These are phyloP conservation scores for Chrysocyon brachyurus DNA, from an alignment of 2,797 vertebrate species.

Conservation along the genomic window DNA sequence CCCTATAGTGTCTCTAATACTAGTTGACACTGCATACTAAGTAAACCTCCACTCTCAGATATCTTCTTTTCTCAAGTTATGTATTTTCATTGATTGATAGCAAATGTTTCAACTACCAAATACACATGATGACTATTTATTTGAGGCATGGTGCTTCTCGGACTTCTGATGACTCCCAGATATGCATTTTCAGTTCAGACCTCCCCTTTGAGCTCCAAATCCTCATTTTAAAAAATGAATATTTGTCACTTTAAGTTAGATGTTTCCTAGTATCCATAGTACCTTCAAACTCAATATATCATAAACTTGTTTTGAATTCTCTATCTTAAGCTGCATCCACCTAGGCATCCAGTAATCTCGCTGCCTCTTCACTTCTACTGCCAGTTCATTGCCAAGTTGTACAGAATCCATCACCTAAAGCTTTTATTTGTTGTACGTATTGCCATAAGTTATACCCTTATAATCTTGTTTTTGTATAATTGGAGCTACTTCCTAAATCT, in stretches of 20 bases:
- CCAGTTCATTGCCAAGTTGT: not conserved
- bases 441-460: not conserved
- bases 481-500: conserved; percentile 23
- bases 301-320: conserved; percentile 7
- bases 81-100: not conserved
- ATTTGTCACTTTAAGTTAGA: not conserved
- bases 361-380: not conserved
- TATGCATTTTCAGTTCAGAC: not conserved
- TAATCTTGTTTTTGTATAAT: conserved; percentile 58
- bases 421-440: conserved; percentile 23
- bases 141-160: too few species aligned
- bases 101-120: not conserved
- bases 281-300: not conserved
- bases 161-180: not conserved
- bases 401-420: not conserved
- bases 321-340: not conserved
- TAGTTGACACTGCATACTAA: not conserved
- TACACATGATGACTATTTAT: not conserved
- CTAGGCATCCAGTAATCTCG: not conserved
- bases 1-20: not conserved
- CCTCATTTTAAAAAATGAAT: not conserved
- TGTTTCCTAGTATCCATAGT: not conserved
- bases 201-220: not conserved
- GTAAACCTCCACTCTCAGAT: not conserved
- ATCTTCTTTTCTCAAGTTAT: not conserved